Evolutionary conservation across 2,888 invertebrate species (phyloP).

Genomic region (Melipona bicolor): DNA sequence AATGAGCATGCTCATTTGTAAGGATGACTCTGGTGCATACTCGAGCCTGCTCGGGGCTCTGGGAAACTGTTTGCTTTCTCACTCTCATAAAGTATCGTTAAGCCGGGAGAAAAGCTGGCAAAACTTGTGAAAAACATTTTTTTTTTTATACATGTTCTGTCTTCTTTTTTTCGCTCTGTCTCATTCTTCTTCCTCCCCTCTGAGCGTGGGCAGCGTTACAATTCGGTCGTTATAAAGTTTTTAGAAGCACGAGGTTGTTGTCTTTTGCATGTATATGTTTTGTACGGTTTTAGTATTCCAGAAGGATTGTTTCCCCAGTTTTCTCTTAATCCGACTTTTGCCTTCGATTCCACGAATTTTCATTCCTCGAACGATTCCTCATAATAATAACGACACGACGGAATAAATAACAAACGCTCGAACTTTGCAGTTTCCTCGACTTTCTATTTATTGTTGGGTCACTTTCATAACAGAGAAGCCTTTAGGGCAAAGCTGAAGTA

Average conservation of each 20-base stretch:
- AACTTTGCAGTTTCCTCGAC: background rate
- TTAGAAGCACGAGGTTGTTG: too few species aligned
- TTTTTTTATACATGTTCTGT: too few species aligned
- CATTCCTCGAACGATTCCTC: background rate
- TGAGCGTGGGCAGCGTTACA: too few species aligned
- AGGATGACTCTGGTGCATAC: background rate
- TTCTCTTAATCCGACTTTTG: too few species aligned
- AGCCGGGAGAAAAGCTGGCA: background rate
- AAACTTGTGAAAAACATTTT: background rate
- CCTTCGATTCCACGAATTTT: background rate
- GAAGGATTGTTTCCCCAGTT: too few species aligned
- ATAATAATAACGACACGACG: background rate
- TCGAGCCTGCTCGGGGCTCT: background rate
- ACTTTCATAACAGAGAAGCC: background rate
- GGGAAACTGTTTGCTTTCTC: background rate
- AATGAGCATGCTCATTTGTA: slow-evolving; percentile 8
- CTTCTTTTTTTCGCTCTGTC: background rate
- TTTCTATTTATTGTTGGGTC: background rate
- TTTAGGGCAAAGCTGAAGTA: background rate
- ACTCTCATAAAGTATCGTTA: slow-evolving; percentile 9
- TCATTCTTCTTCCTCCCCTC: too few species aligned
- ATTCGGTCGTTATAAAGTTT: too few species aligned
- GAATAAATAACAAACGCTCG: background rate
- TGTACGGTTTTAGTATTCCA: too few species aligned
- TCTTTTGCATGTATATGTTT: too few species aligned